A percentile compares a stretch with the other conserved stretches of the same genome.
Conservation (phyloP, 37 sponge, comb jelly and placozoan species). For the Dysidea cf. avara region DNA sequence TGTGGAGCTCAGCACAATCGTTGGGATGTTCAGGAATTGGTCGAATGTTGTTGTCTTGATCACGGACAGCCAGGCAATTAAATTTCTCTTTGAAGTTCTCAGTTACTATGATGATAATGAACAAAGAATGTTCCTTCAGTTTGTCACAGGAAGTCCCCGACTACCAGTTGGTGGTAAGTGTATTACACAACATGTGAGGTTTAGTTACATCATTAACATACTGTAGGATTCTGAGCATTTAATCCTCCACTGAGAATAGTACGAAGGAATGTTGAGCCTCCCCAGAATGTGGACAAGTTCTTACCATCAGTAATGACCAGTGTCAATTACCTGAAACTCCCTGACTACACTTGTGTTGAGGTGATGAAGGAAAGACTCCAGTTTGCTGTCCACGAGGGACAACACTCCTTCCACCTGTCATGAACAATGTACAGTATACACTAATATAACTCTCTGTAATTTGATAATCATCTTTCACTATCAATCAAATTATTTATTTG, state of each 20-base stretch:
- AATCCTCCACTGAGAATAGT: slow-evolving; percentile 96
- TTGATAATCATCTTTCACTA: too few relatives aligned
- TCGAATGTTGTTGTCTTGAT: slow-evolving; percentile 80
- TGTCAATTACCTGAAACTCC: slow-evolving; percentile 98
- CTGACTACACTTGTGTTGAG: slow-evolving; percentile 82
- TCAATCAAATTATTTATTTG: too few relatives aligned
- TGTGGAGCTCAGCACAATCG: slow-evolving; percentile 75
- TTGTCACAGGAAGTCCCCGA: slow-evolving; percentile 97
- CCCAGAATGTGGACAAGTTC: slow-evolving; percentile 80
- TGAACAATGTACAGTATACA: slow-evolving; percentile 40
- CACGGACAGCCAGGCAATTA: slow-evolving; percentile 92
- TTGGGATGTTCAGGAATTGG: slow-evolving; percentile 75
- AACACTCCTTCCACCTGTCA: slow-evolving; percentile 94
- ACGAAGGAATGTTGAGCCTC: slow-evolving; percentile 80
- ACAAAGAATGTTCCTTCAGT: slow-evolving; percentile 90
- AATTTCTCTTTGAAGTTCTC: slow-evolving; percentile 84
- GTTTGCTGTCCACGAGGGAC: slow-evolving; percentile 90
- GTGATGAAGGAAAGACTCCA: slow-evolving; percentile 77
- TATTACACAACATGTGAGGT: not conserved
- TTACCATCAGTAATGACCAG: slow-evolving; percentile 99
- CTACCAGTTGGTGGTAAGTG: slow-evolving; percentile 93
- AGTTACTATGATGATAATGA: slow-evolving; percentile 70
- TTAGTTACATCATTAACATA: not conserved
- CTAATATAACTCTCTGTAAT: too few relatives aligned
- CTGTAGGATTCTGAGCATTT: slow-evolving; percentile 80